A percentile compares a stretch with the other conserved stretches of the same genome.
Evolutionary conservation across 1,140 invertebrate species (phyloP).

Genomic region (Lordiphosa collinella): DNA sequence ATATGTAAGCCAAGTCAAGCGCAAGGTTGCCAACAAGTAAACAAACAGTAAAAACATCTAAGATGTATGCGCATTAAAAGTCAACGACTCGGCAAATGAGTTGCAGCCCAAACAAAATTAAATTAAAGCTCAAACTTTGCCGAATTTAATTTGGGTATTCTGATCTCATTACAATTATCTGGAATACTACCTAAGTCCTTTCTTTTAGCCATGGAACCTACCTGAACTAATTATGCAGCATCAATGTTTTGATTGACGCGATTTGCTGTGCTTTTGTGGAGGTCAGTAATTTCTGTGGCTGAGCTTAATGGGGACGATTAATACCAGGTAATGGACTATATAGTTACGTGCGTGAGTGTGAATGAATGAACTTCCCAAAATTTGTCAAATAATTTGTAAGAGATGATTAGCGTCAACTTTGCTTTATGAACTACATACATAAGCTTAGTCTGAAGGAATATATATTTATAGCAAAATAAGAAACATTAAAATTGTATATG

Average conservation of each 20-base stretch:
- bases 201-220: not conserved
- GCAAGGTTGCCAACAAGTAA: constrained; percentile 59
- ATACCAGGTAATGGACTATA: not conserved
- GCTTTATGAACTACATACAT: no score
- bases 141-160: constrained; percentile 16
- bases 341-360: not conserved
- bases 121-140: constrained; percentile 44
- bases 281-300: not conserved
- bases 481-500: no score
- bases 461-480: no score
- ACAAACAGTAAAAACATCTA: constrained; percentile 48
- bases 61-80: constrained; percentile 65
- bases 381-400: no score
- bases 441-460: no score
- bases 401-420: no score
- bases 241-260: not conserved
- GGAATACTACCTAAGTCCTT: no score
- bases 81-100: constrained; percentile 72
- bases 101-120: constrained; percentile 67
- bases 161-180: no score
- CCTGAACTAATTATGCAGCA: constrained; percentile 3
- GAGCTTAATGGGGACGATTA: constrained; percentile 2
- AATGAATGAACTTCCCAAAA: not conserved
- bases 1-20: constrained; percentile 43
- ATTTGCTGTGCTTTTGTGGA: not conserved